Percentiles rank a stretch among this genome's conserved stretches.
phyloP scores from a whole-genome alignment of 2,113 vertebrate species.

The Seriola aureovittata region DNA sequence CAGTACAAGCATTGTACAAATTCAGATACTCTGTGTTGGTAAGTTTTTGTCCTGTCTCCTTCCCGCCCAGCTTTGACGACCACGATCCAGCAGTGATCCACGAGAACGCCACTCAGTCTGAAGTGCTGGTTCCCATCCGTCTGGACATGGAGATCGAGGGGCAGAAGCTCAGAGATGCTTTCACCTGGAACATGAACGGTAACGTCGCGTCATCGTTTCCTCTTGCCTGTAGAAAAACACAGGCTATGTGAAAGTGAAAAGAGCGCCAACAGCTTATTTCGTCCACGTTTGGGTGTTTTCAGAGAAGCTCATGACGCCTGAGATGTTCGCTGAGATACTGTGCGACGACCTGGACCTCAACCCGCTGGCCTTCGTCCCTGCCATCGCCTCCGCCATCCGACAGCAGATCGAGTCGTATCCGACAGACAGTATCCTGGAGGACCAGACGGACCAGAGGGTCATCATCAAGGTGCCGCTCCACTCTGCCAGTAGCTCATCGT shows the following conservation, averaged over 20 bases:
- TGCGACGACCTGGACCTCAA: constrained; percentile 98
- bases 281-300: constrained; percentile 1
- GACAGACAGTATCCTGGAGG: constrained; percentile 96
- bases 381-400: constrained; percentile 97
- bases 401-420: constrained; percentile 99
- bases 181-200: constrained; percentile 99
- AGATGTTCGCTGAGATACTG: constrained; percentile 99
- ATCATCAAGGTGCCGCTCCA: constrained; percentile 92
- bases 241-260: neutral
- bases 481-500: neutral
- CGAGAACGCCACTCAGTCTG: constrained; percentile 96
- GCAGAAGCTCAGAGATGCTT: constrained; percentile 97
- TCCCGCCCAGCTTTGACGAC: constrained; percentile 92
- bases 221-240: neutral
- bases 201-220: constrained; percentile 14
- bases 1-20: no score
- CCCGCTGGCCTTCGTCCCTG: constrained; percentile 96
- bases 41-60: neutral
- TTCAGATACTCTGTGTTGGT: neutral
- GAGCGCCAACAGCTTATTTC: neutral
- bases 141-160: constrained; percentile 99
- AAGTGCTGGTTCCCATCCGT: constrained; percentile 97
- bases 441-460: constrained; percentile 97
- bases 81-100: constrained; percentile 99
- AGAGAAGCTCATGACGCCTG: constrained; percentile 99